phyloP scores from a whole-genome alignment of 1,140 invertebrate species.

The Aphis gossypii region DNA sequence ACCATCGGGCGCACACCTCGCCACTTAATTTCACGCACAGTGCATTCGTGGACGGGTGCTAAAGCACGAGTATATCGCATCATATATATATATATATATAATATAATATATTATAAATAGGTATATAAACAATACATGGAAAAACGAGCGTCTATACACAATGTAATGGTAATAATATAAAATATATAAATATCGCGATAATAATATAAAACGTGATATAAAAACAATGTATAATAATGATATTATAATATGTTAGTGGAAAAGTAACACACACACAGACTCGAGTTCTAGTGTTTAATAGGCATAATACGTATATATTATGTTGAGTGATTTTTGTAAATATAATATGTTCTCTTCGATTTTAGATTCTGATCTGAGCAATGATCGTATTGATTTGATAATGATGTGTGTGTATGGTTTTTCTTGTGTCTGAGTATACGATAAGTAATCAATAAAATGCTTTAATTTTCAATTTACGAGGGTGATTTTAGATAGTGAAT shows the following conservation, averaged over 20 bases:
- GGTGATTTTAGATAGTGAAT: too few relatives aligned
- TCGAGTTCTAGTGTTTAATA: background rate
- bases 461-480: too few relatives aligned
- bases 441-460: too few relatives aligned
- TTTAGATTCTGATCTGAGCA: background rate
- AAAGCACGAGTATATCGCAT: background rate
- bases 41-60: background rate
- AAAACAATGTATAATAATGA: background rate
- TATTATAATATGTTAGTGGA: background rate
- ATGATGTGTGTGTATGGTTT: background rate
- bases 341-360: background rate
- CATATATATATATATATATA: background rate
- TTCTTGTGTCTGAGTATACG: too few relatives aligned
- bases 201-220: background rate
- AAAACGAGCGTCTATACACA: background rate
- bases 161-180: background rate
- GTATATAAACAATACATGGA: background rate
- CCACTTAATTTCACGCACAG: background rate
- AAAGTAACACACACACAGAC: background rate
- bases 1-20: background rate
- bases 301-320: too few relatives aligned
- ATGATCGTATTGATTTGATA: background rate
- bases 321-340: background rate
- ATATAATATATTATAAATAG: too few relatives aligned
- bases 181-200: background rate